Base-by-base conservation (phyloP, 2,797 vertebrate genomes). In the Centroberyx gerrardi region DNA sequence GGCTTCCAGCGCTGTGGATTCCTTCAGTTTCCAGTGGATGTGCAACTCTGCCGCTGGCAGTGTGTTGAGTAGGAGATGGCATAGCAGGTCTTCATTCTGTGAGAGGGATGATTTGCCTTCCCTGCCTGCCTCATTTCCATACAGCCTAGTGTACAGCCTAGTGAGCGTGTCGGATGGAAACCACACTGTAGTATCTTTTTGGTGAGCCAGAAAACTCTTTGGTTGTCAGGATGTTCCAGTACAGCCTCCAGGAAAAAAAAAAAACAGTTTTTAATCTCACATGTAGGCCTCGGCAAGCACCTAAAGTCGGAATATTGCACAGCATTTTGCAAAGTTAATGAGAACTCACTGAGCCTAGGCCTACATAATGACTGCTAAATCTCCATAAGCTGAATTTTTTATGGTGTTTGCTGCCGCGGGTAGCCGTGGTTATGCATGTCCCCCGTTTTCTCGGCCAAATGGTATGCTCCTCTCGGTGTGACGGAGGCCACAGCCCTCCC, bases 391-490 rank as follows among this genome's bases (percentile, higher is more conserved):
- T 88, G 0, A 15, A 74, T 82, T 53, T 81, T 88, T 80, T 52
- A 79, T 79, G 70, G 29, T 60, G 62, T 54, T 62, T 38, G 55
- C 42, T 62, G 5, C 78, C 71, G 70, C 56, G 51, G 56, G 42
- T 64, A 52, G 44, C 54, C 55, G 29, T 13, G 49, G 56, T 56
- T 55, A 27, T 81, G 0, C 53, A 60, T 18, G 17, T 6, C 68
- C 33, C 72, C 76, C 12, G n/a, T 28, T 8, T 51, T 70, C 28
- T 54, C 18, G 53, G 60, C 38, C 68, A 77, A 87, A 93, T 95
- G 94, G 93, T 93, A 91, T 54, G 33, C 61, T 88, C 88, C 90
- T 78, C 53, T 83, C 40, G 40, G 80, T 78, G 76, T 91, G 91
- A 87, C 55, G 81, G 49, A 63, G 61, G 75, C 73, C 86, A 75